Evolutionary conservation across 2,888 invertebrate genomes (phyloP).

Genomic region (Germaria angustata): DNA sequence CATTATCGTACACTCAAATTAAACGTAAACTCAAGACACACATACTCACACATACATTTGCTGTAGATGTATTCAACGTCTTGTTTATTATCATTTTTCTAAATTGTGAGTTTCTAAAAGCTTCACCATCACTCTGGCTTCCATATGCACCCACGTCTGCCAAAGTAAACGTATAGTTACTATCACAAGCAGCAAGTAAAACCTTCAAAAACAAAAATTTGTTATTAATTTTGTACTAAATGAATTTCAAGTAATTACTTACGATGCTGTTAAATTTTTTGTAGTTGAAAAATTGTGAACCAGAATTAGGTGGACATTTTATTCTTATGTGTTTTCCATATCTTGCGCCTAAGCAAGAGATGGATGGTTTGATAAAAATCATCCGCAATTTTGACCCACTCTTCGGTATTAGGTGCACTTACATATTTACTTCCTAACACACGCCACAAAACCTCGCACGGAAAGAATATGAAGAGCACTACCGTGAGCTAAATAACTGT

Average conservation of each 20-base stretch:
- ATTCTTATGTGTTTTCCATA: too few relatives aligned
- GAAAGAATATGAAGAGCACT: constrained; percentile 23
- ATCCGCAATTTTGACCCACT: too few relatives aligned
- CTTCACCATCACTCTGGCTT: not conserved
- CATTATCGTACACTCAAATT: too few relatives aligned
- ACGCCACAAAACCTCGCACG: too few relatives aligned
- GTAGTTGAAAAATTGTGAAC: too few relatives aligned
- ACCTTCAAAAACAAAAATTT: not conserved
- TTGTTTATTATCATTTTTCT: not conserved
- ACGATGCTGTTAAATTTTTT: not conserved
- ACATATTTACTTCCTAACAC: too few relatives aligned
- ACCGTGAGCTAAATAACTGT: not conserved
- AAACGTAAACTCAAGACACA: too few relatives aligned
- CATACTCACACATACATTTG: too few relatives aligned
- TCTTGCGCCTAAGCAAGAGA: too few relatives aligned
- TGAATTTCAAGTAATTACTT: not conserved
- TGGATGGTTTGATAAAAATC: too few relatives aligned
- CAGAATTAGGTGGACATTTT: too few relatives aligned
- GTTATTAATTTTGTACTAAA: not conserved
- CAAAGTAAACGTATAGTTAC: not conserved
- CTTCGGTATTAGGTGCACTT: too few relatives aligned
- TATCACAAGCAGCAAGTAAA: not conserved
- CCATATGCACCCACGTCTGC: not conserved
- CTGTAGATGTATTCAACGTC: not conserved
- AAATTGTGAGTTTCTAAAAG: not conserved